Evolutionary conservation across 1,140 invertebrate species (phyloP), one percentile per base, ranked within the genome.

Genomic region (Drosophila truncata): DNA sequence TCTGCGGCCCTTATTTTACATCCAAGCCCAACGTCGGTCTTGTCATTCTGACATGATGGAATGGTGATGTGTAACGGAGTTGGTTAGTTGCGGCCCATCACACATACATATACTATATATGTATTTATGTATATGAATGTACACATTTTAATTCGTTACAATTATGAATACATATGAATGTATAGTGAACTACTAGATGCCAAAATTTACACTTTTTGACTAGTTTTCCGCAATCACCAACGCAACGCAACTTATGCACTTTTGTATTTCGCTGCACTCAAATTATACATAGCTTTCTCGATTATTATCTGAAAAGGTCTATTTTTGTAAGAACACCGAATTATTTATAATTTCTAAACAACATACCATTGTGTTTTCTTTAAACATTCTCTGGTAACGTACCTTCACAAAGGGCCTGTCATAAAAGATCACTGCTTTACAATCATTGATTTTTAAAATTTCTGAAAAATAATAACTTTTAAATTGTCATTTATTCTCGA

Each of bases 271-370:
- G 0, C 14, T 6, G 11, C 7, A 31, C 29, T 18, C 3, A 20
- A 18, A 52, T 18, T 18, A 29, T 31, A 27, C 27, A 8, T 18
- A 8, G 11, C 14, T 54, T 37, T 5, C 1, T 25, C 9, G 37
- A 55, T n/a, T 37, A 54, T 37, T 55, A 33, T 10, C 31, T 37
- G 8, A 44, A 31, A 31, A 57, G 18, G 18, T 79, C 70, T 79
- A 76, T 82, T 83, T 82, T 55, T 79, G 66, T 58, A 62, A 47
- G 58, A 63, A 52, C 35, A 69, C 25, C n/a, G 18, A 60, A 66
- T 78, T 70, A 62, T 76, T 63, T 64, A 33, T 54, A 25, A 25
- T 65, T 47, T 9, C 23, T n/a, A 25, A 7, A 55, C 6, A 37
- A 35, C 9, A 11, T 55, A 23, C 20, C 20, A 10, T 55, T n/a